Evolutionary conservation across 2,113 vertebrate genomes (phyloP).

Genomic region (Notarius quadriscutis): DNA sequence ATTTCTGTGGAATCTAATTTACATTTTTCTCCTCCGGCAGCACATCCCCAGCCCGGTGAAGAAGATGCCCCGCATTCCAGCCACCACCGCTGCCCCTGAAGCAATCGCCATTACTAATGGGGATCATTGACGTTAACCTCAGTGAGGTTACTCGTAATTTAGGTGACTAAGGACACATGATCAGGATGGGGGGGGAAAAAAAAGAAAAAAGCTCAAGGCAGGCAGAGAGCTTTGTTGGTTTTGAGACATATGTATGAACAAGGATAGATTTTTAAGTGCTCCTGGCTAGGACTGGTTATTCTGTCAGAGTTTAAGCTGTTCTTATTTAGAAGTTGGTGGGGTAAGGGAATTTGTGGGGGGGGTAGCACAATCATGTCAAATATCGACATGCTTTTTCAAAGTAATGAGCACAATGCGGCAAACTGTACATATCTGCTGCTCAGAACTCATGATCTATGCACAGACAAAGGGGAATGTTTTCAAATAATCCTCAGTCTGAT

Average conservation of each 20-base stretch:
- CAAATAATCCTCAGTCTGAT: conserved; percentile 20
- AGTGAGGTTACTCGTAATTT: conserved; percentile 58
- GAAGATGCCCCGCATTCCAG: conserved; percentile 93
- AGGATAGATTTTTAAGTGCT: conserved; percentile 26
- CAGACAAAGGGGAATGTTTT: conserved; percentile 3
- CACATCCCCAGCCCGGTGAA: conserved; percentile 93
- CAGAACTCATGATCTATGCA: conserved; percentile 44
- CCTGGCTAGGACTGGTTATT: conserved; percentile 20
- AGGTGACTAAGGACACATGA: conserved; percentile 13
- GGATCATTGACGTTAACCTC: conserved; percentile 72
- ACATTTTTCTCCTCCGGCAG: conserved; percentile 65
- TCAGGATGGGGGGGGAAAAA: background rate
- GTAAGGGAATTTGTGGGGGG: background rate
- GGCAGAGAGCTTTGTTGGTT: background rate
- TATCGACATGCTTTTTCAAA: background rate
- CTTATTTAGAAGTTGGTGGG: background rate
- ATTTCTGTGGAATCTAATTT: background rate
- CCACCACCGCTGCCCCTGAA: conserved; percentile 70
- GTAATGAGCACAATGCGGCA: conserved; percentile 15
- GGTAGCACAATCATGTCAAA: background rate
- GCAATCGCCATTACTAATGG: conserved; percentile 82
- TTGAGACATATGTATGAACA: conserved; percentile 8
- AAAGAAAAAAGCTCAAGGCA: conserved; percentile 3
- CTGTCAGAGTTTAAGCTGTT: conserved; percentile 23
- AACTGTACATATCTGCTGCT: conserved; percentile 22